phyloP scores from a whole-genome alignment of 2,888 invertebrate genomes.

The Hypselothyrea guttata region DNA sequence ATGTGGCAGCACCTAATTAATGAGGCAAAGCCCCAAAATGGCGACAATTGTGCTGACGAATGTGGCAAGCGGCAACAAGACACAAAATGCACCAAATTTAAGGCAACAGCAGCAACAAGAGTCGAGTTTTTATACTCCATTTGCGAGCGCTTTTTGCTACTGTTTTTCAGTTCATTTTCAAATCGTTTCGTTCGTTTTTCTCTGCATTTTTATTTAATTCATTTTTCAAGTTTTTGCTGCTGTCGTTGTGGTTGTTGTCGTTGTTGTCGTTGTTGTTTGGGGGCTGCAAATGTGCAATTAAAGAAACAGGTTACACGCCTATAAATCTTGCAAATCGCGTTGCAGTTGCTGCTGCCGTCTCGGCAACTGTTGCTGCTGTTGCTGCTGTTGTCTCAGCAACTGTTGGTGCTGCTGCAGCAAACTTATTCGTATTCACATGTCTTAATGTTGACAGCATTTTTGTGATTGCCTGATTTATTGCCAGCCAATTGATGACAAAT shows the following conservation, averaged over 20 bases:
- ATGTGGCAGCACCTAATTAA: conserved; percentile 50
- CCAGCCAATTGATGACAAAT: conserved; percentile 78
- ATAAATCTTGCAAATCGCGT: conserved; percentile 78
- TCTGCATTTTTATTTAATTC: conserved; percentile 74
- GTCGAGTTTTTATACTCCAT: conserved; percentile 19
- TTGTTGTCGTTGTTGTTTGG: conserved; percentile 58
- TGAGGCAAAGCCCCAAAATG: conserved; percentile 52
- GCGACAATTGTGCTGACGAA: conserved; percentile 47
- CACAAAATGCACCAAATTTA: conserved; percentile 41
- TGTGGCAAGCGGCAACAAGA: conserved; percentile 30
- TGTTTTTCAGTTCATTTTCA: conserved; percentile 69
- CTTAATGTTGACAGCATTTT: conserved; percentile 81
- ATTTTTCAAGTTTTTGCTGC: conserved; percentile 69
- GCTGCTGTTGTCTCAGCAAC: conserved; percentile 1
- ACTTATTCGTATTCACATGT: conserved; percentile 74
- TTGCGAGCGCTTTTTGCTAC: conserved; percentile 59
- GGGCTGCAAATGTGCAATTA: conserved; percentile 81
- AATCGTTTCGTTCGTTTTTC: conserved; percentile 67
- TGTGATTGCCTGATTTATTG: conserved; percentile 81
- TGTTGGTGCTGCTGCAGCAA: conserved; percentile 22
- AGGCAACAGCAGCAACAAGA: conserved; percentile 43
- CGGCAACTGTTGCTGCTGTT: conserved; percentile 26
- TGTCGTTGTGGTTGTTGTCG: conserved; percentile 50
- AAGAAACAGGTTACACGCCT: conserved; percentile 81
- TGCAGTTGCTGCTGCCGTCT: conserved; percentile 53